Conservation (phyloP, 2,888 invertebrate species). For the Ectemnius lituratus region DNA sequence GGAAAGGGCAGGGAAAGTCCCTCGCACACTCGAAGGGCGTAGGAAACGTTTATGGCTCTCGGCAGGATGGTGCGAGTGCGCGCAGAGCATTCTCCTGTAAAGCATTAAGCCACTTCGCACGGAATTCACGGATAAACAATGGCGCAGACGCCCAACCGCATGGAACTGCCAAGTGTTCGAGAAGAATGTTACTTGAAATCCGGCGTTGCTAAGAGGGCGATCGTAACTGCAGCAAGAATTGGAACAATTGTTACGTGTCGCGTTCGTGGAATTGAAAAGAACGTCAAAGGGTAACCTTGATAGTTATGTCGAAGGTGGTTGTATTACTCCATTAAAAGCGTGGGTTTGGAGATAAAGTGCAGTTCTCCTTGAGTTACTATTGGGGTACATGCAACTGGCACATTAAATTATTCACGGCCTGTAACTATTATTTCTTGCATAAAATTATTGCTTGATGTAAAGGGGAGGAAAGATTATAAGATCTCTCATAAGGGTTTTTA, state of each 20-base stretch:
- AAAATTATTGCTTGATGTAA: too few species aligned
- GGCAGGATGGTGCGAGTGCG: not conserved
- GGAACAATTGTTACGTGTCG: not conserved
- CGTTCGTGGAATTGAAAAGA: not conserved
- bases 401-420: too few species aligned
- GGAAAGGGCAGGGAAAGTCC: not conserved
- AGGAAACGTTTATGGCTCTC: slow-evolving; percentile 12
- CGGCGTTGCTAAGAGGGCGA: not conserved
- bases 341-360: too few species aligned
- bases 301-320: too few species aligned
- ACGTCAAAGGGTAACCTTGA: too few species aligned
- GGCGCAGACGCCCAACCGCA: not conserved
- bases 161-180: not conserved
- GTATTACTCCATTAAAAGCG: too few species aligned
- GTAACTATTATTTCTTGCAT: too few species aligned
- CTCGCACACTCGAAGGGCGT: not conserved
- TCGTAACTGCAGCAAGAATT: not conserved
- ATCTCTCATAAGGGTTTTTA: too few species aligned
- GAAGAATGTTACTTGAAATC: not conserved
- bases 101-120: slow-evolving; percentile 36
- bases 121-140: slow-evolving; percentile 36
- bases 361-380: too few species aligned
- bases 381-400: too few species aligned
- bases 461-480: too few species aligned
- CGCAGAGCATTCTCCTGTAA: slow-evolving; percentile 16